These are phyloP conservation scores for Aramus guarauna DNA, from an alignment of 2,113 vertebrate species.

Conservation along the genomic window DNA sequence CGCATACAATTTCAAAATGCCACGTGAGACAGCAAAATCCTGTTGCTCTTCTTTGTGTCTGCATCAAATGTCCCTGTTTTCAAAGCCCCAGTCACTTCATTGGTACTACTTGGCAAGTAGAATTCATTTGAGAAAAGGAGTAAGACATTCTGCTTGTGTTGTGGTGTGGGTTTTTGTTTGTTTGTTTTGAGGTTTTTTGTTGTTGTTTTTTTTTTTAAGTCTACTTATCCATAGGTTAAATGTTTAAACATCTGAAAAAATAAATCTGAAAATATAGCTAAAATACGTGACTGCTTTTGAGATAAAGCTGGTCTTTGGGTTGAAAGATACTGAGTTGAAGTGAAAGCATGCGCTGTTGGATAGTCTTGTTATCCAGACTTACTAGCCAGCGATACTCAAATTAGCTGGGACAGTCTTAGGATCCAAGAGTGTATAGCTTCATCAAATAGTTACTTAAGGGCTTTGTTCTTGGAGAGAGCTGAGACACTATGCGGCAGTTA, in stretches of 20 bases:
- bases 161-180: no score
- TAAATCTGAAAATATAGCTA: neutral
- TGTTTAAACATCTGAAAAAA: neutral
- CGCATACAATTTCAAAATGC: neutral
- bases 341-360: neutral
- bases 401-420: neutral
- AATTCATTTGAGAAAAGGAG: neutral
- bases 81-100: neutral
- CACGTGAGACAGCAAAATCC: rapidly evolving
- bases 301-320: neutral
- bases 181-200: no score
- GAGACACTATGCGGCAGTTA: neutral
- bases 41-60: neutral
- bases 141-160: neutral
- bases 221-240: neutral
- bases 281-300: neutral
- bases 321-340: neutral
- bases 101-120: neutral
- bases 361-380: neutral
- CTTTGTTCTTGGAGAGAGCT: neutral
- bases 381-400: neutral
- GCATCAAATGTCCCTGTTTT: neutral
- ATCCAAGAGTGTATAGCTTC: neutral
- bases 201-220: neutral
- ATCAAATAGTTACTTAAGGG: neutral